Conservation (phyloP, 1,140 invertebrate genomes). For the Papilio dardanus region DNA sequence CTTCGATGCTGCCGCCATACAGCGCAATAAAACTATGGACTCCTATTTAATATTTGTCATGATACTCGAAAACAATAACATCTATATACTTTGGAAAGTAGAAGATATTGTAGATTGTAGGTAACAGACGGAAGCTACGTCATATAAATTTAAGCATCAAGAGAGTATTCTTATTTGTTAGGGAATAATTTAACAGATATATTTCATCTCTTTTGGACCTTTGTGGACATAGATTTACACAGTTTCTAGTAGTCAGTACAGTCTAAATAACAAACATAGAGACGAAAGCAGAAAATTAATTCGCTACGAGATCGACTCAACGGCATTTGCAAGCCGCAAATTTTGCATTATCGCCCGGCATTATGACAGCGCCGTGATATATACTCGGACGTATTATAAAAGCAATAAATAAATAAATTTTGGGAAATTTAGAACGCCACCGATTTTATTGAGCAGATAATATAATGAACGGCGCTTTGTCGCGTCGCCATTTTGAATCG, state of each 20-base stretch:
- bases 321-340: conserved; percentile 51
- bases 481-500: conserved; percentile 53
- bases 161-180: no score
- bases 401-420: conserved; percentile 81
- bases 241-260: neutral
- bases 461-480: conserved; percentile 65
- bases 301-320: conserved; percentile 50
- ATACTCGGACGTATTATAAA: conserved; percentile 79
- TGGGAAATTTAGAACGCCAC: conserved; percentile 73
- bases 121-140: no score
- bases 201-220: no score
- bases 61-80: neutral
- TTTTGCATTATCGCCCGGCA: conserved; percentile 78
- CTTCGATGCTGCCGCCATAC: conserved; percentile 61
- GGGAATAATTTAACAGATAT: no score
- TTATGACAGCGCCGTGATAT: conserved; percentile 77
- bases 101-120: no score
- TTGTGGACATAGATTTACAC: neutral
- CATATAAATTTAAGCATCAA: no score
- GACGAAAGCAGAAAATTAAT: neutral
- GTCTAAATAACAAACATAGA: neutral
- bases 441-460: conserved; percentile 72
- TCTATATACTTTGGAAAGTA: neutral
- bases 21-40: conserved; percentile 41
- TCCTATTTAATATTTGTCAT: conserved; percentile 22